Evolutionary conservation across 2,888 invertebrate species (phyloP).

Genomic region (Malthinus flaveolus): DNA sequence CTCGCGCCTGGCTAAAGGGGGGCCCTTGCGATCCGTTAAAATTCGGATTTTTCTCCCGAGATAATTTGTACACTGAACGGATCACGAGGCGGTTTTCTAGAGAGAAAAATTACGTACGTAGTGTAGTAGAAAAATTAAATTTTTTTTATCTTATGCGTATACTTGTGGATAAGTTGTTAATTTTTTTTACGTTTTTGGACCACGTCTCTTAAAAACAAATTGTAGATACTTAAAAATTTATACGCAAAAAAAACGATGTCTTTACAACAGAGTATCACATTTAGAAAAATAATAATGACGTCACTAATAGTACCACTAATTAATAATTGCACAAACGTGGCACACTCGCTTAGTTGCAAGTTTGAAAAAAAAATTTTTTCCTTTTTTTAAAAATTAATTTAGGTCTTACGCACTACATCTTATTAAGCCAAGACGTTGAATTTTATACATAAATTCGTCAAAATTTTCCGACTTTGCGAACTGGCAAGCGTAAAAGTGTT

Average conservation of each 20-base stretch:
- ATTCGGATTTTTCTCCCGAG: too few relatives aligned
- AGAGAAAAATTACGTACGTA: constrained; percentile 27
- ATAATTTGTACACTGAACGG: too few relatives aligned
- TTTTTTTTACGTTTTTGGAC: constrained; percentile 34
- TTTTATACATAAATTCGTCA: constrained; percentile 36
- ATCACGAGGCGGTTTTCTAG: constrained; percentile 6
- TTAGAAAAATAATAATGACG: constrained; percentile 36
- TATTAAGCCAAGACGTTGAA: constrained; percentile 30
- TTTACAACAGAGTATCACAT: constrained; percentile 39
- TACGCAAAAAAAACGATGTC: constrained; percentile 27
- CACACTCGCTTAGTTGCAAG: constrained; percentile 46
- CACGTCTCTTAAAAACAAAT: constrained; percentile 32
- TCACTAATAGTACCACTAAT: constrained; percentile 35
- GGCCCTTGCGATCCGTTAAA: background rate
- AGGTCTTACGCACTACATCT: constrained; percentile 28
- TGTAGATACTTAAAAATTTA: constrained; percentile 23
- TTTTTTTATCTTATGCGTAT: constrained; percentile 34
- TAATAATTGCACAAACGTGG: constrained; percentile 52
- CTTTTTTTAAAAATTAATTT: constrained; percentile 23
- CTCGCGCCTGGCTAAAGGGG: background rate
- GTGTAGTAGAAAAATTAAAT: constrained; percentile 20
- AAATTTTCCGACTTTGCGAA: constrained; percentile 42
- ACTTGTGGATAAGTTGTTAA: constrained; percentile 26
- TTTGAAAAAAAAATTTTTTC: constrained; percentile 13
- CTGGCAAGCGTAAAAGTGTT: constrained; percentile 53